Conservation (phyloP, 2,888 invertebrate genomes). For the Drosophila niveifrons region DNA sequence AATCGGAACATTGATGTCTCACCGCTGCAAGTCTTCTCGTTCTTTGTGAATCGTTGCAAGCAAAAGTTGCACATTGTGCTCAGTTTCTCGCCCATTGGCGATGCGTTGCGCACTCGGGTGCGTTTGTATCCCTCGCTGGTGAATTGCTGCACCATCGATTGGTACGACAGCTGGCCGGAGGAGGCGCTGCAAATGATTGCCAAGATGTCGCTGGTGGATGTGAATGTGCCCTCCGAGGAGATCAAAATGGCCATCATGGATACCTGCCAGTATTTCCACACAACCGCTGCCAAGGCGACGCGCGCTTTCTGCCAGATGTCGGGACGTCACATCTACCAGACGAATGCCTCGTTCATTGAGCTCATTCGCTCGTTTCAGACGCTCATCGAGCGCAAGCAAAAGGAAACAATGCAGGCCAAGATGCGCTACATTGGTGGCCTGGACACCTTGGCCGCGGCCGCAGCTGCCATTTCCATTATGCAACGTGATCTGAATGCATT, state of each 20-base stretch:
- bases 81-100: constrained; percentile 92
- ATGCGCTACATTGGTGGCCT: constrained; percentile 92
- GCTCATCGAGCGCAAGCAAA: constrained; percentile 90
- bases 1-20: constrained; percentile 94
- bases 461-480: constrained; percentile 92
- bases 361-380: constrained; percentile 92
- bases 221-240: constrained; percentile 87
- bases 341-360: constrained; percentile 95
- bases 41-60: constrained; percentile 92
- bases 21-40: constrained; percentile 91
- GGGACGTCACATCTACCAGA: constrained; percentile 93
- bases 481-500: constrained; percentile 92
- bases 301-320: constrained; percentile 88
- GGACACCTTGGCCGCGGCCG: constrained; percentile 92
- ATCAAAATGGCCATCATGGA: constrained; percentile 89
- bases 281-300: constrained; percentile 89
- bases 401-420: constrained; percentile 90
- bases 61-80: constrained; percentile 93
- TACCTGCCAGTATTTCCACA: constrained; percentile 95
- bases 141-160: constrained; percentile 97
- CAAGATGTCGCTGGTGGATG: constrained; percentile 89
- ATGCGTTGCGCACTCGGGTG: constrained; percentile 91
- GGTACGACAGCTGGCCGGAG: constrained; percentile 96
- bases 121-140: constrained; percentile 95
- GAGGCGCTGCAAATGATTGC: constrained; percentile 94